phyloP scores from a whole-genome alignment of 1,140 invertebrate genomes.

The Zaprionus taronus region DNA sequence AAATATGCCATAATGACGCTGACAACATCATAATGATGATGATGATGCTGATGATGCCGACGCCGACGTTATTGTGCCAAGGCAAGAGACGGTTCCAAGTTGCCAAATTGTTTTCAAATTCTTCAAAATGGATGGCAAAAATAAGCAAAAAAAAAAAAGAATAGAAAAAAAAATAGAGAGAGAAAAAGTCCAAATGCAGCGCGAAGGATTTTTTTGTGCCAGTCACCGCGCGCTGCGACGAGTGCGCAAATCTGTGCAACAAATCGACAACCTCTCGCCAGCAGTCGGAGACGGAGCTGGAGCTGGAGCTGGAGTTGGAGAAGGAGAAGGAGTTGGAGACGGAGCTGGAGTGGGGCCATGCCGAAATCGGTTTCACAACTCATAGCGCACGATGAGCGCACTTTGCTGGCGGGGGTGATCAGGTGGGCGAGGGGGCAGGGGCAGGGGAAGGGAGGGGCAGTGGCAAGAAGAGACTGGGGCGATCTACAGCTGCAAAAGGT shows the following conservation, averaged over 20 bases:
- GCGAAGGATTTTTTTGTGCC: conserved; percentile 73
- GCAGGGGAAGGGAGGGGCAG: too few relatives aligned
- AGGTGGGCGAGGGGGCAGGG: too few relatives aligned
- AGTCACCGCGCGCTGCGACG: conserved; percentile 57
- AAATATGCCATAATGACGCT: conserved; percentile 31
- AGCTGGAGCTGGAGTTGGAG: background rate
- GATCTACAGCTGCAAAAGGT: conserved; percentile 61
- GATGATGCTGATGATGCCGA: conserved; percentile 23
- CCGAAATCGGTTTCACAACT: conserved; percentile 66
- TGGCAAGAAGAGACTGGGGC: background rate
- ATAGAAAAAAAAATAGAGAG: conserved; percentile 15
- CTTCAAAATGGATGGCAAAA: conserved; percentile 64
- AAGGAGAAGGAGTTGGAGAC: background rate
- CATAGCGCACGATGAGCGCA: conserved; percentile 45
- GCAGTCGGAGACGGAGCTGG: background rate
- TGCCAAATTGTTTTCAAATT: conserved; percentile 74
- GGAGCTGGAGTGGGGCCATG: conserved; percentile 2
- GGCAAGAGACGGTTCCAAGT: conserved; percentile 71
- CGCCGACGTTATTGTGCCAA: conserved; percentile 77
- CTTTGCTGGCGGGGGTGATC: conserved; percentile 1
- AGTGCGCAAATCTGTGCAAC: conserved; percentile 63
- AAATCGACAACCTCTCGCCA: conserved; percentile 59
- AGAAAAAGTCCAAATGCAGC: conserved; percentile 37
- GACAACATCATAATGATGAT: conserved; percentile 22
- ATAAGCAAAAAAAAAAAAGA: background rate